Percentiles rank a stretch among this genome's conserved stretches.
Conservation (phyloP, 2,797 vertebrate genomes). For the Enteromius argenteus region DNA sequence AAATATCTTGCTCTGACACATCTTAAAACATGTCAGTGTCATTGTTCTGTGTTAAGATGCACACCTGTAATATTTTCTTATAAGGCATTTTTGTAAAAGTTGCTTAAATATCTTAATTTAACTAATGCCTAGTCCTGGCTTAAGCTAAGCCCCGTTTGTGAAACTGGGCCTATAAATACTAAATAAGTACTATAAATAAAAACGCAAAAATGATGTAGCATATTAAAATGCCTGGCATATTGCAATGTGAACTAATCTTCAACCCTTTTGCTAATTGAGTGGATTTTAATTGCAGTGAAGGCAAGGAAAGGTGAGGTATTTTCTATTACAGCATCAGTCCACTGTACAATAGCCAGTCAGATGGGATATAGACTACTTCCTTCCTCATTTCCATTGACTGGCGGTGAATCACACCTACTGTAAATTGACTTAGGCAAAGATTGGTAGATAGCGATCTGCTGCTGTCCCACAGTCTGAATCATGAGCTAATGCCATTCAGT, state of each 20-base stretch:
- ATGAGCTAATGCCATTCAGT: slow-evolving; percentile 5
- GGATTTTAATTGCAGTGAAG: not conserved
- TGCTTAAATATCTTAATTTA: too few relatives aligned
- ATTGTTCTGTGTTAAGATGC: too few relatives aligned
- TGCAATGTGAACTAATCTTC: slow-evolving; percentile 19
- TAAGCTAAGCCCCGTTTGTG: too few relatives aligned
- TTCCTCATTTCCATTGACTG: not conserved
- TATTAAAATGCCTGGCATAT: slow-evolving; percentile 11
- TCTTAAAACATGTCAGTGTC: too few relatives aligned
- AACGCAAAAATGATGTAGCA: not conserved
- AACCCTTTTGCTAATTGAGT: not conserved
- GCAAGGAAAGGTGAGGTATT: not conserved
- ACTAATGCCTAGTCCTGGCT: too few relatives aligned
- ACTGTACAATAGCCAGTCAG: not conserved
- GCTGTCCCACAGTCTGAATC: not conserved
- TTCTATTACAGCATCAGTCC: slow-evolving; percentile 1
- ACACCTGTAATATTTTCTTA: too few relatives aligned
- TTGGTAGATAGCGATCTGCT: slow-evolving; percentile 7
- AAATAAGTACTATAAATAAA: not conserved
- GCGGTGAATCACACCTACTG: not conserved
- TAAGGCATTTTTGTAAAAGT: too few relatives aligned
- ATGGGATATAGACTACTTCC: slow-evolving; percentile 16
- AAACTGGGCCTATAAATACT: too few relatives aligned
- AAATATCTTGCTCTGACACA: too few relatives aligned
- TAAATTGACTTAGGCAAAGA: slow-evolving; percentile 4